Percentiles rank a stretch among this genome's conserved stretches.
Conservation (phyloP, 2,888 invertebrate genomes). For the Aspidiotus destructor region DNA sequence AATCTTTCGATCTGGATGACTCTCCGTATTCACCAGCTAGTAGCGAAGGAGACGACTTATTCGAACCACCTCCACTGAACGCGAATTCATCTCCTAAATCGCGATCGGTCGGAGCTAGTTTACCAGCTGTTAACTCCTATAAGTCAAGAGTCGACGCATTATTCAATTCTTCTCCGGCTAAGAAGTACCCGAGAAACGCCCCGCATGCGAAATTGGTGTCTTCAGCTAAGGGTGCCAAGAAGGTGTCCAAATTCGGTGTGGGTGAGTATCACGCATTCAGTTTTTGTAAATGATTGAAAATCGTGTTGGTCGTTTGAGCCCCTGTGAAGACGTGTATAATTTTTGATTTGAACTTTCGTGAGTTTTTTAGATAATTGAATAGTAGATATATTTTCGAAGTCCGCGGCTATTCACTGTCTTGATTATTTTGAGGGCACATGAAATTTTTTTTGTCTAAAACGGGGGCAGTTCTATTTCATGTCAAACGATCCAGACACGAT, state of each 20-base stretch:
- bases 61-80: conserved; percentile 57
- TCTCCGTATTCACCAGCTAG: conserved; percentile 68
- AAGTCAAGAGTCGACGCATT: conserved; percentile 26
- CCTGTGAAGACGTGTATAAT: too few relatives aligned
- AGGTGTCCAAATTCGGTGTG: background rate
- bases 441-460: too few relatives aligned
- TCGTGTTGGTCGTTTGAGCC: background rate
- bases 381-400: too few relatives aligned
- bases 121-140: conserved; percentile 22
- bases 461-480: too few relatives aligned
- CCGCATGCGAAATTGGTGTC: conserved; percentile 12
- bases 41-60: conserved; percentile 78
- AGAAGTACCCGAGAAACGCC: conserved; percentile 6
- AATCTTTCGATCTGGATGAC: conserved; percentile 22
- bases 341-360: too few relatives aligned
- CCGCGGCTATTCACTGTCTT: too few relatives aligned
- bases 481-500: too few relatives aligned
- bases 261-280: background rate
- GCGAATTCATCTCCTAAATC: conserved; percentile 37
- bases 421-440: too few relatives aligned
- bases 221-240: conserved; percentile 13
- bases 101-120: conserved; percentile 8
- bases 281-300: background rate
- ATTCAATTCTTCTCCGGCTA: conserved; percentile 17
- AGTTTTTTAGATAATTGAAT: too few relatives aligned